phyloP scores from a whole-genome alignment of 37 sponge, comb jelly and placozoan species.

The Eunapius fragilis region DNA sequence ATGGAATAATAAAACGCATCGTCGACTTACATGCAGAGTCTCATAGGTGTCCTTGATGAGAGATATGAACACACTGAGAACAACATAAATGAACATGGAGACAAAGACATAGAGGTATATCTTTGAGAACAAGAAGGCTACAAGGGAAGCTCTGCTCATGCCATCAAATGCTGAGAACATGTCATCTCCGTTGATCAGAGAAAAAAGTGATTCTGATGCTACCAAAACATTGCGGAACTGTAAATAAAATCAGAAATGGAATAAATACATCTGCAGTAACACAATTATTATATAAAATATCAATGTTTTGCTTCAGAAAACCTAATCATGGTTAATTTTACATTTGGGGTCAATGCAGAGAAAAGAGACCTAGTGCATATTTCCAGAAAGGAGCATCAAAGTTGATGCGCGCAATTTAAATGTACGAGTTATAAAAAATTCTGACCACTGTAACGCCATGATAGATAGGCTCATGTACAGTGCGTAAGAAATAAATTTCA shows the following conservation, averaged over 20 bases:
- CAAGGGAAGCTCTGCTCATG: slow-evolving; percentile 51
- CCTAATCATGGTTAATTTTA: too few relatives aligned
- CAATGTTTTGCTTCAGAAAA: too few relatives aligned
- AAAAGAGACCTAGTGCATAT: too few relatives aligned
- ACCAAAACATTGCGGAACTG: slow-evolving; percentile 78
- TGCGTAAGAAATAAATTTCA: too few relatives aligned
- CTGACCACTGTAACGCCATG: too few relatives aligned
- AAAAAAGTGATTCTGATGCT: slow-evolving; percentile 93
- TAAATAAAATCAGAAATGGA: neutral
- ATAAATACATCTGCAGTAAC: too few relatives aligned
- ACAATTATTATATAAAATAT: too few relatives aligned
- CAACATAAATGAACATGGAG: slow-evolving; percentile 96
- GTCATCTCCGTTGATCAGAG: slow-evolving; percentile 98
- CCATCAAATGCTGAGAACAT: slow-evolving; percentile 90
- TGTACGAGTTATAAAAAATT: too few relatives aligned
- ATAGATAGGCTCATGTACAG: too few relatives aligned
- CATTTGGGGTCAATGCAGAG: too few relatives aligned
- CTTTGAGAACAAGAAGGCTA: slow-evolving; percentile 80
- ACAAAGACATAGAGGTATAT: slow-evolving; percentile 95
- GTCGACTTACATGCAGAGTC: slow-evolving; percentile 75
- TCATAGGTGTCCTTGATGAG: slow-evolving; percentile 95
- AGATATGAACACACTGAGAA: slow-evolving; percentile 93
- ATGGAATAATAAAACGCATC: neutral
- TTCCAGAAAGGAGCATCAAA: too few relatives aligned
- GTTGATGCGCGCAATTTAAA: too few relatives aligned